phyloP scores from a whole-genome alignment of 2,888 invertebrate species.

The Mylabris sibirica region DNA sequence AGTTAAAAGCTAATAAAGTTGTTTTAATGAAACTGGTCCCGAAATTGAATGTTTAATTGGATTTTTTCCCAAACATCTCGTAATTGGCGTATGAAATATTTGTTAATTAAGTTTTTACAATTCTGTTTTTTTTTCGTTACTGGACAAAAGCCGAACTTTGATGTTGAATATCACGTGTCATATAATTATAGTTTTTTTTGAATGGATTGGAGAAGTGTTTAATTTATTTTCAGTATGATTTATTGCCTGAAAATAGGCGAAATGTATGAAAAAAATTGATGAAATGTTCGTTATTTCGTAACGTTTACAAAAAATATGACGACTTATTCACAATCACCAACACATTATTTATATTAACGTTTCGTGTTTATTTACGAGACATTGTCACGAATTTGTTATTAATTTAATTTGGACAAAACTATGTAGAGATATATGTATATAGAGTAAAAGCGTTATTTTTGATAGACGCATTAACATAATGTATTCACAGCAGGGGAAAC shows the following conservation, averaged over 20 bases:
- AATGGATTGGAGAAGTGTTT: not conserved
- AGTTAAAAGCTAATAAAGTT: constrained; percentile 5
- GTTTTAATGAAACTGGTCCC: constrained; percentile 2
- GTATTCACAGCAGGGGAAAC: not conserved
- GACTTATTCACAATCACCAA: constrained; percentile 11
- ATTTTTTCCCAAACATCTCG: not conserved
- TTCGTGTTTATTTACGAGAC: not conserved
- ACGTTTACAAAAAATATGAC: constrained; percentile 6
- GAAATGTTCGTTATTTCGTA: not conserved
- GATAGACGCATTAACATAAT: not conserved
- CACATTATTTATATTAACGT: not conserved
- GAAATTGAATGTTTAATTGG: constrained; percentile 9
- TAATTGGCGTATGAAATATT: not conserved
- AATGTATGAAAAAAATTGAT: not conserved
- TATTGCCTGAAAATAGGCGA: not conserved
- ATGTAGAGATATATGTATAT: not conserved
- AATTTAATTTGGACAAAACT: constrained; percentile 9
- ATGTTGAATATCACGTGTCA: too few relatives aligned
- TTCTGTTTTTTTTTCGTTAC: not conserved
- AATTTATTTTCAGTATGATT: not conserved
- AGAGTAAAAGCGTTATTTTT: not conserved
- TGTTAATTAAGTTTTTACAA: not conserved
- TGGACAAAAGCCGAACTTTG: too few relatives aligned
- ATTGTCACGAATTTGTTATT: constrained; percentile 6
- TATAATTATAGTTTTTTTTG: not conserved